Base-by-base conservation (phyloP, 2,113 vertebrate genomes). In the Oncorhynchus mykiss region DNA sequence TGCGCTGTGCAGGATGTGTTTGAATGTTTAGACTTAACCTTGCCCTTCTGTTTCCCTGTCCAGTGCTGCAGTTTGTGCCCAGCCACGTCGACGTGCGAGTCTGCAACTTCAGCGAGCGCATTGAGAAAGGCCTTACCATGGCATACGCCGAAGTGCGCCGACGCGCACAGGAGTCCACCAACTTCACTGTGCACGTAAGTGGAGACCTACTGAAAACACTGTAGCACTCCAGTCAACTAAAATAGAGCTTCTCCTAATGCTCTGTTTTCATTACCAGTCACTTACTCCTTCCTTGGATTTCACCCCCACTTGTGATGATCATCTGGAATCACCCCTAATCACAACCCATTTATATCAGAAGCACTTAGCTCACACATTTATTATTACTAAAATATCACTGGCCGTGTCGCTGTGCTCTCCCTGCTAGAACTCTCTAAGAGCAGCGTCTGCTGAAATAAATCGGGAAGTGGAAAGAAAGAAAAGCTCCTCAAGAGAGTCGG, bases 31-130 rank as follows among this genome's bases (percentile, higher is more conserved):
- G 39, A 45, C 9, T 45, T 45, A 45, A 11, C 39, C 39, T 9
- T 45, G 8, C 39, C 39, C 39, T 45, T 76, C 1, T 27, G 0
- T 51, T 75, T 7, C 24, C 65, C 8, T 76, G 73, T 86, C 72
- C 91, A 99, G 98, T 99, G 59, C 94, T 99, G 75, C 97, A 99
- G 93, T 99, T 99, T 89, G 96, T 99, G 78, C 97, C 97, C 39
- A 89, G 84, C 12, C 94, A 94, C 0, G 78, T 97, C 64, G 96
- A 99, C 8, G 90, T 96, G 14, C 90, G 95, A 0, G 91, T 94
- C 85, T 99, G 97, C 86, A 97, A 93, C 87, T 99, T 99, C 71
- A 97, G 94, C n/a, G 95, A 93, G 82, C 93, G 86, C 77, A 90
- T 99, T 0, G 96, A 98, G 89, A 96, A 89, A 75, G 98, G 97